A percentile compares a stretch with the other conserved stretches of the same genome.
phyloP scores from a whole-genome alignment of 2,113 vertebrate genomes.

The Ramphastos sulfuratus region DNA sequence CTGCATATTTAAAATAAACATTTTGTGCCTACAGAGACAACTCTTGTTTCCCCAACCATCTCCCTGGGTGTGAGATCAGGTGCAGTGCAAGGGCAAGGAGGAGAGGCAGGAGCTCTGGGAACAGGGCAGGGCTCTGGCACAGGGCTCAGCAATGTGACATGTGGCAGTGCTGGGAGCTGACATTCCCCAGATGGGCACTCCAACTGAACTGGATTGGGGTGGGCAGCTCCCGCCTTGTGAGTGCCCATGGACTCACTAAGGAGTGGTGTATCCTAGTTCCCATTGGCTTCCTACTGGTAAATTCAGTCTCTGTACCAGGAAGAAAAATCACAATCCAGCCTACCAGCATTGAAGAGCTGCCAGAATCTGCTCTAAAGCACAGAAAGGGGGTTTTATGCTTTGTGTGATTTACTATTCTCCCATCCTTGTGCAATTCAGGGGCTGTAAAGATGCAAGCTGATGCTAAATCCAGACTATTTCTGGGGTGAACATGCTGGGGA shows the following conservation, averaged over 20 bases:
- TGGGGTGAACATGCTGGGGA: not conserved
- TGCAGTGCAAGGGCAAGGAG: not conserved
- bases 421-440: not conserved
- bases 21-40: not conserved
- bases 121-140: not conserved
- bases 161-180: not conserved
- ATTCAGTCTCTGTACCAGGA: not conserved
- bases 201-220: rapidly evolving
- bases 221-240: not conserved
- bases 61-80: not conserved
- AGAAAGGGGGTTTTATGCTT: not conserved
- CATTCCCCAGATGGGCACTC: not conserved
- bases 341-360: not conserved
- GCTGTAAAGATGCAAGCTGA: not conserved
- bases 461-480: not conserved
- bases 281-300: not conserved
- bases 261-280: not conserved
- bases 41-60: not conserved
- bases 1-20: not conserved
- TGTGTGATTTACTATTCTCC: not conserved
- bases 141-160: not conserved
- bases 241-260: not conserved
- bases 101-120: not conserved
- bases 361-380: not conserved
- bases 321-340: not conserved